Evolutionary conservation across 92 coral and sea anemone species (phyloP).

Genomic region (Blastomussa wellsi): DNA sequence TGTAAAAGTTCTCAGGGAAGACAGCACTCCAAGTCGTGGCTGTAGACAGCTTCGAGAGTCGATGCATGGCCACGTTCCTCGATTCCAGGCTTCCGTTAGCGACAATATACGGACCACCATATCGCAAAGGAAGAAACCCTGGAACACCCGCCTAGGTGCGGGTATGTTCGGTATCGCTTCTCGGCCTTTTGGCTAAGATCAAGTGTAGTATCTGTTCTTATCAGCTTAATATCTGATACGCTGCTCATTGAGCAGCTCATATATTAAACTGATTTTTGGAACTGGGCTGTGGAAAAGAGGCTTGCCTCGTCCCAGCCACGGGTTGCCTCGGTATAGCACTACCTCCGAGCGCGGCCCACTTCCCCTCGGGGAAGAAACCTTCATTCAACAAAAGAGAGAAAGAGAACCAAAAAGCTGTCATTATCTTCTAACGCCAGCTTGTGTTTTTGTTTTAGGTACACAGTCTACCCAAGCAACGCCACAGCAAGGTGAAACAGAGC

Average conservation of each 20-base stretch:
- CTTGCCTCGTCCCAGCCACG: constrained; percentile 68
- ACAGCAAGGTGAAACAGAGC: too few species aligned
- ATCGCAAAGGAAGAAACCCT: background rate
- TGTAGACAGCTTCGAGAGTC: too few species aligned
- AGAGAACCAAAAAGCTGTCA: too few species aligned
- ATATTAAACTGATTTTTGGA: constrained; percentile 72
- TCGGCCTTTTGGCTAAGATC: constrained; percentile 97
- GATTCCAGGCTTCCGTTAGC: too few species aligned
- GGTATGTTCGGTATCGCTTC: constrained; percentile 61
- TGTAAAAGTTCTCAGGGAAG: too few species aligned
- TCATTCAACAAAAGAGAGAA: too few species aligned
- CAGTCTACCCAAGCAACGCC: too few species aligned
- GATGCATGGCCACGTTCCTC: too few species aligned
- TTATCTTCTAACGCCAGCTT: too few species aligned
- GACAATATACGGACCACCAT: too few species aligned
- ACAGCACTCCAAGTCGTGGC: too few species aligned
- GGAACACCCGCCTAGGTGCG: background rate
- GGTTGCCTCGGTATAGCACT: constrained; percentile 70
- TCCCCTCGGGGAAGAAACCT: constrained; percentile 49
- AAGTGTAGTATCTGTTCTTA: constrained; percentile 85
- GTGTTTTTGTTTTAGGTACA: too few species aligned
- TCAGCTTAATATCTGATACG: constrained; percentile 90
- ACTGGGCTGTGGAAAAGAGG: constrained; percentile 68
- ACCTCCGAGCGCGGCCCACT: constrained; percentile 62
- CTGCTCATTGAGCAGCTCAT: constrained; percentile 77